A percentile compares a stretch with the other conserved stretches of the same genome.
These are phyloP conservation scores for Upupa epops DNA, from an alignment of 2,113 vertebrate genomes.

Conservation along the genomic window DNA sequence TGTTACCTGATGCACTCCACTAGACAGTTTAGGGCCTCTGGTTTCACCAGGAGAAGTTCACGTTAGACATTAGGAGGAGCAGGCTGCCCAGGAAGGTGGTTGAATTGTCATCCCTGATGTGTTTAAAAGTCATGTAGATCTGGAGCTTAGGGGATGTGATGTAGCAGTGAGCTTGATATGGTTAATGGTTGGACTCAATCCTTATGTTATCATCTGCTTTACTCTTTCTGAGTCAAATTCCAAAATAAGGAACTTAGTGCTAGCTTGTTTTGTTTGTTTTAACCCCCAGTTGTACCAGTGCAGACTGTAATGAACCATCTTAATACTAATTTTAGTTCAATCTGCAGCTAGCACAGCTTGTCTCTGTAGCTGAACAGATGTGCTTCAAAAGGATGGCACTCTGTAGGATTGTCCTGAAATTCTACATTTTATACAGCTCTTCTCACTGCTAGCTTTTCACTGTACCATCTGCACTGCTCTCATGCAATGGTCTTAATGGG, in stretches of 20 bases:
- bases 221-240: background rate
- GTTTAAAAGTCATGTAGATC: no score
- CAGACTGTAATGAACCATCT: background rate
- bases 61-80: no score
- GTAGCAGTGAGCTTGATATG: no score
- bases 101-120: no score
- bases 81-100: no score
- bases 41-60: background rate
- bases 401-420: background rate
- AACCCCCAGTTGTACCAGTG: background rate
- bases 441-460: background rate
- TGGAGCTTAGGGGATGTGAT: no score
- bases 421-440: background rate
- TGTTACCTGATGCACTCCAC: background rate
- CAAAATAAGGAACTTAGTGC: background rate
- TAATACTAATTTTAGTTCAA: background rate
- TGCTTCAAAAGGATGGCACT: slow-evolving; percentile 23
- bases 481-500: background rate
- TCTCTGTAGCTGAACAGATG: slow-evolving; percentile 34
- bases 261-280: background rate
- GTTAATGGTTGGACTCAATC: no score
- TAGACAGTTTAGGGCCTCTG: background rate
- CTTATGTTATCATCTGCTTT: background rate
- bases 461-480: background rate
- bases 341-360: slow-evolving; percentile 21